Evolutionary conservation across 2,113 vertebrate genomes (phyloP), one percentile per base, ranked within the genome.

Genomic region (Bufo bufo): DNA sequence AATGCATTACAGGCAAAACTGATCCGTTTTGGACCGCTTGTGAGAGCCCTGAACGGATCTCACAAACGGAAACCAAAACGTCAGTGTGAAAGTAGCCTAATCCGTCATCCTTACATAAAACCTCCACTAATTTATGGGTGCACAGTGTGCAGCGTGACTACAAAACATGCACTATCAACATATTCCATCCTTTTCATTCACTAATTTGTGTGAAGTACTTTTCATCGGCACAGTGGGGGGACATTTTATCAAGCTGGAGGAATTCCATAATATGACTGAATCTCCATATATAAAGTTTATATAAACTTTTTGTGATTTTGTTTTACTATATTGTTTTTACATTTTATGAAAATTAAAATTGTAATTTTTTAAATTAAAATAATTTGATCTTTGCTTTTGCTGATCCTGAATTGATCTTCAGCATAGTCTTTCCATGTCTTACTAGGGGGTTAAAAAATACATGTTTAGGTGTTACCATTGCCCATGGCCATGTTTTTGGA

Each of bases 71-170:
- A n/a, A n/a, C n/a, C n/a, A n/a, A n/a, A n/a, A n/a, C n/a, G n/a
- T n/a, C n/a, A n/a, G n/a, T n/a, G n/a, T n/a, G n/a, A n/a, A n/a
- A n/a, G n/a, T n/a, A n/a, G n/a, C n/a, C n/a, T n/a, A n/a, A n/a
- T n/a, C 49, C 19, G 33, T 65, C 47, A 80, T 4, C 77, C 5
- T 49, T 86, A 66, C n/a, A 66, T 49, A 52, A 78, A 52, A 65
- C 58, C 47, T 33, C 33, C 33, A 33, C 45, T 85, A 86, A 75
- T 86, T 23, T 66, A 65, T 54, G n/a, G 49, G 7, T 49, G 66
- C 75, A 86, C n/a, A 74, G 85, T 86, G 85, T 50, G 65, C 4
- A 16, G 14, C n/a, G 59, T 4, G 19, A 23, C 16, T 20, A 50
- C 45, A n/a, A 63, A 59, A 49, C 52, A 11, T 20, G 10, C 11